These are phyloP conservation scores for Beaufortia kweichowensis DNA, from an alignment of 2,113 vertebrate genomes.

Conservation along the genomic window DNA sequence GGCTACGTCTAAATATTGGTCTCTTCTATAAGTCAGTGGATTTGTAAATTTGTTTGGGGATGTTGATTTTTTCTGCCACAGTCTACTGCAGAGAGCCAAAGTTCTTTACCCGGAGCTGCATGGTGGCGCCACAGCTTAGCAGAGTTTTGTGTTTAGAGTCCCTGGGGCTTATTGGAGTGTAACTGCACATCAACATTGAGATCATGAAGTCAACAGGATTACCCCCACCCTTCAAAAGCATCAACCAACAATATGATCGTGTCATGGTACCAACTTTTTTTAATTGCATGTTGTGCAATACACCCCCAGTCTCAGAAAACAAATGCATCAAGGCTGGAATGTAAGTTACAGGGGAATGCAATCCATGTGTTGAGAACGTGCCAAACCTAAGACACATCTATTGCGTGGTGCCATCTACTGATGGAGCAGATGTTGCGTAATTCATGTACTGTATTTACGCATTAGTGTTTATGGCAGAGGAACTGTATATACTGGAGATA, in stretches of 20 bases:
- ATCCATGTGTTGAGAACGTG: slow-evolving; percentile 35
- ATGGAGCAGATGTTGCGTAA: slow-evolving; percentile 10
- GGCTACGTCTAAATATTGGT: not conserved
- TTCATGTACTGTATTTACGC: not conserved
- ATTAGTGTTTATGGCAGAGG: slow-evolving; percentile 9
- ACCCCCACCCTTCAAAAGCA: not conserved
- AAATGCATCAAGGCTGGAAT: slow-evolving; percentile 27
- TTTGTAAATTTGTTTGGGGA: slow-evolving; percentile 39
- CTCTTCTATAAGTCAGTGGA: slow-evolving; percentile 25
- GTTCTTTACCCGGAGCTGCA: slow-evolving; percentile 16
- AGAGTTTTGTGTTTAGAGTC: slow-evolving; percentile 35
- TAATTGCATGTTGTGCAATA: slow-evolving; percentile 27
- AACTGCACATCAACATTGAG: slow-evolving; percentile 31
- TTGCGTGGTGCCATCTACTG: slow-evolving; percentile 6
- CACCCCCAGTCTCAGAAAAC: slow-evolving; percentile 11
- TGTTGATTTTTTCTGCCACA: slow-evolving; percentile 39
- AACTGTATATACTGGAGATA: not conserved
- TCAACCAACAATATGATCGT: slow-evolving; percentile 1
- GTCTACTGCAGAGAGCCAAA: slow-evolving; percentile 35
- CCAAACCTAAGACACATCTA: slow-evolving; percentile 22
- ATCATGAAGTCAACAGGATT: slow-evolving; percentile 33
- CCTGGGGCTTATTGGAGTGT: slow-evolving; percentile 35
- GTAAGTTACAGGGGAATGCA: slow-evolving; percentile 26
- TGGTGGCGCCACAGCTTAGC: slow-evolving; percentile 30
- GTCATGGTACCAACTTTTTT: not conserved